Base-by-base conservation (phyloP, 2,797 vertebrate genomes). In the Myotis myotis region DNA sequence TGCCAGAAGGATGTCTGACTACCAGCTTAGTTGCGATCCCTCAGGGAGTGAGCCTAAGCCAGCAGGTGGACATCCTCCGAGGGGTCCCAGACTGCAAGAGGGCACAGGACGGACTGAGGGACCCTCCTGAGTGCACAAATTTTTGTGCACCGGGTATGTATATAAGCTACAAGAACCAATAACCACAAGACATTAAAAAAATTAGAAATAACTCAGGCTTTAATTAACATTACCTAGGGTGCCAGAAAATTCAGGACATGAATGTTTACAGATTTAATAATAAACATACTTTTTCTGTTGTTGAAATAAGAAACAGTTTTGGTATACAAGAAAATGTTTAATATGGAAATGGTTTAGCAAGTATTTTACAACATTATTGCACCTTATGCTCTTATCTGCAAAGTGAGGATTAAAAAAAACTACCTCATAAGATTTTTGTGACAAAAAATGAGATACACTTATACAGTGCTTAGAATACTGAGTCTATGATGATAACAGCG, bases 231-330 rank as follows among this genome's bases (percentile, higher is more conserved):
- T 93, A 76, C 23, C 76, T 88, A 25, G 25, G 55, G 62, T 76
- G 47, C 16, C n/a, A 70, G 66, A 53, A 96, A 91, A 87, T 91
- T 57, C 60, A 49, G 68, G 88, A 74, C 76, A 76, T 68, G 30
- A 75, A 33, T 90, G 41, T 83, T 85, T 85, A 87, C 6, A 94
- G 33, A 84, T 83, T 86, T 88, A 91, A 71, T n/a, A 90, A 91
- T 74, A 71, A 91, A 80, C 49, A 53, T 38, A 79, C 2, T 82
- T 85, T 71, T 25, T 88, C 17, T 49, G 11, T 25, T 86, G 36
- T 41, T 83, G 62, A 87, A 89, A 82, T 64, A 88, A 49, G 44
- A 87, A 89, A 60, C 41, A 86, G 30, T 91, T 83, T 91, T 93
- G 57, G 87, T 78, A 91, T 7, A 89, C 0, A 75, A 91, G 49